Evolutionary conservation across 2,113 vertebrate genomes (phyloP).

Genomic region (Podiceps cristatus): DNA sequence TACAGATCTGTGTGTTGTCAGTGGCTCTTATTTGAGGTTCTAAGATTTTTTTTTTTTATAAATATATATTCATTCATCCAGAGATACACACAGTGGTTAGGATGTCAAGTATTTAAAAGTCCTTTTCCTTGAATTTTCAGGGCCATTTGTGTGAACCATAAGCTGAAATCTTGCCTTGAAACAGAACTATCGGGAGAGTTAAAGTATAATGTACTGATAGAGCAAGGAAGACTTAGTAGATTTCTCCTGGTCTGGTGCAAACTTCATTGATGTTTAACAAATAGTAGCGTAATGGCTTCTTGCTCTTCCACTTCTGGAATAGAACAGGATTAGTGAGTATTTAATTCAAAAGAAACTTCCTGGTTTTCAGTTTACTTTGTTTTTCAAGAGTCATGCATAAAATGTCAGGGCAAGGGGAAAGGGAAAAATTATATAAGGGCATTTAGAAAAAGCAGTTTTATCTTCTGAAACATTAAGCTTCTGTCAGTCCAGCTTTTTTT

Average conservation of each 20-base stretch:
- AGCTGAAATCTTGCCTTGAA: neutral
- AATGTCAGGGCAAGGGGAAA: neutral
- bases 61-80: neutral
- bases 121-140: neutral
- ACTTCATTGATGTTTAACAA: neutral
- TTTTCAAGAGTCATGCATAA: neutral
- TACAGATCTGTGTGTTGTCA: neutral
- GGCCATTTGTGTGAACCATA: neutral
- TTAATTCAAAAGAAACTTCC: neutral
- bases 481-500: fast-evolving
- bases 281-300: neutral
- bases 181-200: neutral
- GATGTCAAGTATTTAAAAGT: neutral
- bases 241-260: neutral
- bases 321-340: neutral
- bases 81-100: neutral
- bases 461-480: neutral
- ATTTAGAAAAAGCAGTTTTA: neutral
- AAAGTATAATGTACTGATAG: neutral
- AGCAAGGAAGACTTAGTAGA: neutral
- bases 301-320: neutral
- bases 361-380: neutral
- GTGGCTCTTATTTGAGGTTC: neutral
- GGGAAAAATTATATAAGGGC: neutral
- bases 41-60: neutral